A percentile compares a stretch with the other conserved stretches of the same genome.
phyloP scores from a whole-genome alignment of 2,888 invertebrate genomes.

The Junonia oenone region DNA sequence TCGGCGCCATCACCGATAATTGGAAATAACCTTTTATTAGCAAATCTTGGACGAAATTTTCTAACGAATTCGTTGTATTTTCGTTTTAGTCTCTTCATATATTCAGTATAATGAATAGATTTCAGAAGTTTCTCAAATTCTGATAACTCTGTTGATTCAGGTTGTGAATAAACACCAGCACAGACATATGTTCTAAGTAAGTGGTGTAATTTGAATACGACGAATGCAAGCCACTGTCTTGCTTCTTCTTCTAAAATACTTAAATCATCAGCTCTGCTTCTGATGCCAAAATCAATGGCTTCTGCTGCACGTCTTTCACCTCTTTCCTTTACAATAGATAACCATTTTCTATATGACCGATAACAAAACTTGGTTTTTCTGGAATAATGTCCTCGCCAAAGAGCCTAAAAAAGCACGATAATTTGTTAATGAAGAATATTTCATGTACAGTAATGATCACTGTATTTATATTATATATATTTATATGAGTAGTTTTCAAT shows the following conservation, averaged over 20 bases:
- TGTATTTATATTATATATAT: neutral
- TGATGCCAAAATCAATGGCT: slow-evolving; percentile 60
- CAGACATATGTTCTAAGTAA: slow-evolving; percentile 57
- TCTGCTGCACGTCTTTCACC: slow-evolving; percentile 62
- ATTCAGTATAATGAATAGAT: slow-evolving; percentile 65
- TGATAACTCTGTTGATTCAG: slow-evolving; percentile 49
- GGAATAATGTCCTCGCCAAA: slow-evolving; percentile 65
- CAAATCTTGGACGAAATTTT: slow-evolving; percentile 60
- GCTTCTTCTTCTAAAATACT: slow-evolving; percentile 67
- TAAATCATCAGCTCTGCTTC: slow-evolving; percentile 62
- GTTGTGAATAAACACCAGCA: slow-evolving; percentile 63
- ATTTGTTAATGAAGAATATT: neutral
- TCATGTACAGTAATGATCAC: neutral
- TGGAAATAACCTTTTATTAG: slow-evolving; percentile 66
- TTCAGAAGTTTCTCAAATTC: slow-evolving; percentile 66
- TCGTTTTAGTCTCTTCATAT: slow-evolving; percentile 60
- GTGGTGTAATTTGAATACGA: slow-evolving; percentile 70
- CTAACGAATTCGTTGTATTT: slow-evolving; percentile 70
- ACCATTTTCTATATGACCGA: slow-evolving; percentile 60
- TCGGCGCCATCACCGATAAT: slow-evolving; percentile 68
- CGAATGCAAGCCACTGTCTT: slow-evolving; percentile 64
- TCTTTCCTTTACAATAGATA: slow-evolving; percentile 54
- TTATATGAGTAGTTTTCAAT: neutral
- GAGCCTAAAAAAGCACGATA: slow-evolving; percentile 40
- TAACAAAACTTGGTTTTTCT: slow-evolving; percentile 64